These are phyloP conservation scores for Ectemnius lituratus DNA, from an alignment of 2,888 invertebrate genomes.

Conservation along the genomic window DNA sequence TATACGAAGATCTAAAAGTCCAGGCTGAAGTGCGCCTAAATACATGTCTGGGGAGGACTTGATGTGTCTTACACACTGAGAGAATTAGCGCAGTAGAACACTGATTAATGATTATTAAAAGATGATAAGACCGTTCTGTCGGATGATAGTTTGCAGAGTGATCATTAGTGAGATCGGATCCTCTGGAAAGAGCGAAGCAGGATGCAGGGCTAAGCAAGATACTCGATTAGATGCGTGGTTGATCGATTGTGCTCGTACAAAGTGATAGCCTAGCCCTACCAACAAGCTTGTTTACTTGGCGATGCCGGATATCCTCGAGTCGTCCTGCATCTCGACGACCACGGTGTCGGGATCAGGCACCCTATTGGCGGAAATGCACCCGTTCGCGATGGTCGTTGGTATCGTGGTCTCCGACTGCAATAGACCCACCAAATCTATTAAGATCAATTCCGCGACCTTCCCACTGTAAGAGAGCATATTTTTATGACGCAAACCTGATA, in stretches of 20 bases:
- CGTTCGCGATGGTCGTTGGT: slow-evolving; percentile 74
- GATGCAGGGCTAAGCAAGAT: slow-evolving; percentile 25
- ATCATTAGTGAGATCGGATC: neutral
- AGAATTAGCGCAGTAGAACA: no score
- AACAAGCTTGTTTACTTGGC: slow-evolving; percentile 77
- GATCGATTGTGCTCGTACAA: slow-evolving; percentile 62
- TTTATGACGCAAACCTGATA: slow-evolving; percentile 77
- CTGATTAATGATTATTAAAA: slow-evolving; percentile 28
- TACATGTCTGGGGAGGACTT: no score
- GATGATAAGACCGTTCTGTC: slow-evolving; percentile 12
- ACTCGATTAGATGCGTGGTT: slow-evolving; percentile 39
- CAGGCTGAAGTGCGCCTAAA: no score
- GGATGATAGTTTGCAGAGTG: slow-evolving; percentile 8
- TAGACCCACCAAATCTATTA: neutral
- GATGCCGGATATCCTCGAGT: slow-evolving; percentile 75
- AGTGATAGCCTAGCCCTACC: slow-evolving; percentile 76
- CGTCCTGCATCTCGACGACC: slow-evolving; percentile 76
- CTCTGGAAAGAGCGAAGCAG: slow-evolving; percentile 24
- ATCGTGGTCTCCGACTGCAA: slow-evolving; percentile 74
- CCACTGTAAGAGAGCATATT: no score
- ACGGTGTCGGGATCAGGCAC: slow-evolving; percentile 76
- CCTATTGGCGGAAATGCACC: slow-evolving; percentile 75
- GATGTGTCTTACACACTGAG: no score
- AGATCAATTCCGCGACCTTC: no score
- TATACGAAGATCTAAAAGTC: no score